Evolutionary conservation across 1,140 invertebrate genomes (phyloP).

Genomic region (Cyrtorhinus lividipennis): DNA sequence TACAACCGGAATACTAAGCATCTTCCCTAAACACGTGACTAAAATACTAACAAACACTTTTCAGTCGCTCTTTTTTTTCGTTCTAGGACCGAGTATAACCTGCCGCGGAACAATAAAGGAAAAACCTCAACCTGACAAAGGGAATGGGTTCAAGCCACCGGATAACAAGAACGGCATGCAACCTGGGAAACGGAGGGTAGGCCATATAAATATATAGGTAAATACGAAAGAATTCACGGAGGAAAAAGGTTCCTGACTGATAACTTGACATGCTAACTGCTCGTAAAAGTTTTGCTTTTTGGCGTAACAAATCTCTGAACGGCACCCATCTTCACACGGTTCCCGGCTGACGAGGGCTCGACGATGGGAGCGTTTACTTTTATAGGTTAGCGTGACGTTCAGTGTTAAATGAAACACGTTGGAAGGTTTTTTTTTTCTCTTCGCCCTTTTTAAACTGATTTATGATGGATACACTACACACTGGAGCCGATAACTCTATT

Average conservation of each 20-base stretch:
- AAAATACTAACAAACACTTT: no score
- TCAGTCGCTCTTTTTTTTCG: no score
- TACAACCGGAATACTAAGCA: no score
- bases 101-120: no score
- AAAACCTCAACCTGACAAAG: no score
- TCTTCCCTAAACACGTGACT: no score
- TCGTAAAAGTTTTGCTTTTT: slow-evolving; percentile 2
- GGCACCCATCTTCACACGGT: background rate
- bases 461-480: background rate
- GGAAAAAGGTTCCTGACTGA: background rate
- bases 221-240: slow-evolving; percentile 1
- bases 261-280: background rate
- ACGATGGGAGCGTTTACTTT: background rate
- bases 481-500: slow-evolving; percentile 3
- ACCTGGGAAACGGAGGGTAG: no score
- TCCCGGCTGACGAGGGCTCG: background rate
- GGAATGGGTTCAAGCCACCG: no score
- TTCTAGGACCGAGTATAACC: no score
- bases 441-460: background rate
- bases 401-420: background rate
- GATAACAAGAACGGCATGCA: no score
- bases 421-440: background rate
- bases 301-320: background rate
- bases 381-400: background rate
- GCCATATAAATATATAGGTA: no score